Base-by-base conservation (phyloP, 2,888 invertebrate genomes). In the Eudasyphora cyanicolor region DNA sequence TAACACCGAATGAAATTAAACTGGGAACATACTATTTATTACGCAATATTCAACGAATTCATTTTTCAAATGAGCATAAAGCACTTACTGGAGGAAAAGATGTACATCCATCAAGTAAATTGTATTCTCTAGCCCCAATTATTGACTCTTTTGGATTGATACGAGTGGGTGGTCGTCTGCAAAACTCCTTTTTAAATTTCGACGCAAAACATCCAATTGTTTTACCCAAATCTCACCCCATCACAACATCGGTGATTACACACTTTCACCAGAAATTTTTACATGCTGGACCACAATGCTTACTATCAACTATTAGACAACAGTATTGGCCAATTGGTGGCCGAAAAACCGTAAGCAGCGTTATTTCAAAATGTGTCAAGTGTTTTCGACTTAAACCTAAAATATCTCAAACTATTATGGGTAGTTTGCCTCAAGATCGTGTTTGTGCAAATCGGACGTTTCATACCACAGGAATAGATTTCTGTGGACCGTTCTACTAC, bases 291-390 rank as follows among this genome's bases (percentile, higher is more conserved):
- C n/a, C n/a, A n/a, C n/a, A n/a, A n/a, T n/a, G n/a, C n/a, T n/a
- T n/a, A n/a, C n/a, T n/a, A n/a, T n/a, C n/a, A n/a, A n/a, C n/a
- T n/a, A n/a, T n/a, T n/a, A n/a, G n/a, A n/a, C 12, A 57, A 10
- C 77, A 76, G 54, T 35, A 74, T 60, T 14, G 71, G 38, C 85
- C 82, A 62, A 85, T 85, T 77, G 82, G 85, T 32, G 80, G 85
- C 4, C 64, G 82, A 3, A 79, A 84, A 79, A 70, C 79, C 24
- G 76, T 83, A 10, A 64, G 57, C 54, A 54, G 54, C 14, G 29
- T 79, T 0, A 57, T 73, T 35, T 62, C 35, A 1, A 71, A 71
- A 54, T 71, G 62, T 45, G 49, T 77, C 3, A 35, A 38, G 8
- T 84, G 76, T 75, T 82, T 82, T 82, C 82, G 76, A 6, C 38